Evolutionary conservation across 2,113 vertebrate species (phyloP).

Genomic region (Centrocercus urophasianus): DNA sequence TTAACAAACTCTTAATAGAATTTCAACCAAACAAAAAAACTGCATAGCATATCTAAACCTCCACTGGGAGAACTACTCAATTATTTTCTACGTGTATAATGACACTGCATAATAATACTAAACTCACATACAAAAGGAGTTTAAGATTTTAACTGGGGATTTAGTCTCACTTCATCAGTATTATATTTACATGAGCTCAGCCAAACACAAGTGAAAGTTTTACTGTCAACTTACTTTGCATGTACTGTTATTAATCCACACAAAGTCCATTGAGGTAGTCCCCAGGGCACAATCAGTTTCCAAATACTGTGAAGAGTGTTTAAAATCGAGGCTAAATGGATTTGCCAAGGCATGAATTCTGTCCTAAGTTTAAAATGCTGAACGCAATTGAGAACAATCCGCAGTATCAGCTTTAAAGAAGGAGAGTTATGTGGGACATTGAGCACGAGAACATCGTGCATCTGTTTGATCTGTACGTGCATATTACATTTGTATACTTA

Average conservation of each 20-base stretch:
- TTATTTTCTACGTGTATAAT: constrained; percentile 44
- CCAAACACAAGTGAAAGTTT: constrained; percentile 72
- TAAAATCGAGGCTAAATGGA: constrained; percentile 59
- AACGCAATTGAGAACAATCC: background rate
- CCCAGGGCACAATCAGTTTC: constrained; percentile 52
- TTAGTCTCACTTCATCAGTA: constrained; percentile 74
- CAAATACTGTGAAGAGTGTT: constrained; percentile 45
- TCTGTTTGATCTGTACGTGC: background rate
- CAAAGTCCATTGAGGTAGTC: constrained; percentile 54
- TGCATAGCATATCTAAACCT: background rate
- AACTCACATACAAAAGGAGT: constrained; percentile 9
- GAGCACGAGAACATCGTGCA: background rate
- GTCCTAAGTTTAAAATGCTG: constrained; percentile 29
- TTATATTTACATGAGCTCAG: constrained; percentile 66
- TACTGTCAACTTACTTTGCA: constrained; percentile 72
- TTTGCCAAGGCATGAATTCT: constrained; percentile 72
- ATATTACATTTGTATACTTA: background rate
- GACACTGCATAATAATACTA: background rate
- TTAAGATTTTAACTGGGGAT: constrained; percentile 66
- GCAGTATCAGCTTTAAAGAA: background rate
- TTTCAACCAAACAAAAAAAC: constrained; percentile 21
- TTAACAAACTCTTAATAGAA: background rate
- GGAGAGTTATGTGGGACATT: background rate
- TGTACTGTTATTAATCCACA: constrained; percentile 67
- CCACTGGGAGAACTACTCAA: constrained; percentile 3